Percentiles rank a stretch among this genome's conserved stretches.
phyloP scores from a whole-genome alignment of 1,140 invertebrate genomes.

The Physella acuta region DNA sequence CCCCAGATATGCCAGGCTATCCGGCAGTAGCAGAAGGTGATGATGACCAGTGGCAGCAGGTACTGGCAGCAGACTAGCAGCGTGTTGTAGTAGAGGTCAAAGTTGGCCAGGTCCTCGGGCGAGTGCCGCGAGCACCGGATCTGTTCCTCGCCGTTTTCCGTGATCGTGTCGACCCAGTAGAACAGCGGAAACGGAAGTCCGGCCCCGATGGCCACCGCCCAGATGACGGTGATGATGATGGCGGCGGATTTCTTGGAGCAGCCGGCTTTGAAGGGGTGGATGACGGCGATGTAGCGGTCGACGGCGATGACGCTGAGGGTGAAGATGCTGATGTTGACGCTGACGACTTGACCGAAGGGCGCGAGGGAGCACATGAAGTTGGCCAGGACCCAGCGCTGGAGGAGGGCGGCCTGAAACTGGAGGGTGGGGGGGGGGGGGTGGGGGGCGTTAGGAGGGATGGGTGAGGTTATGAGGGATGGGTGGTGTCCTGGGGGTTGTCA shows the following conservation, averaged over 20 bases:
- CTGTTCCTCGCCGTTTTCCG: conserved; percentile 17
- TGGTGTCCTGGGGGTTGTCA: too few relatives aligned
- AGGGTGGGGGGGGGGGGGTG: too few relatives aligned
- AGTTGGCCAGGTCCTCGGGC: conserved; percentile 29
- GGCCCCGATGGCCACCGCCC: conserved; percentile 43
- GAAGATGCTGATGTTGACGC: conserved; percentile 80
- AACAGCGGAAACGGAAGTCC: conserved; percentile 49
- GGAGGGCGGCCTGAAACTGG: conserved; percentile 28
- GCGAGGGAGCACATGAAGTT: conserved; percentile 81
- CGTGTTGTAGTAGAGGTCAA: conserved; percentile 36
- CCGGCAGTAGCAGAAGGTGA: conserved; percentile 74
- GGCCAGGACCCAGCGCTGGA: conserved; percentile 72
- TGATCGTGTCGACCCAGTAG: conserved; percentile 31
- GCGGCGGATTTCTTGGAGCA: conserved; percentile 42
- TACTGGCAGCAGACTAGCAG: conserved; percentile 70
- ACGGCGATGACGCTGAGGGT: conserved; percentile 79
- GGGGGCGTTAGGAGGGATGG: too few relatives aligned
- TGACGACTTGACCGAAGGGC: conserved; percentile 74
- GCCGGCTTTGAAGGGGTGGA: conserved; percentile 69
- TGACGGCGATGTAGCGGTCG: conserved; percentile 75
- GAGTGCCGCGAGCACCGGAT: conserved; percentile 32
- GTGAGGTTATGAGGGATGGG: too few relatives aligned
- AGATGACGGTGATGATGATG: conserved; percentile 48
- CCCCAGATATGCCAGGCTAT: conserved; percentile 78
- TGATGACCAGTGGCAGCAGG: conserved; percentile 74